Conservation (phyloP, 2,888 invertebrate species). For the Frankliniella fusca region DNA sequence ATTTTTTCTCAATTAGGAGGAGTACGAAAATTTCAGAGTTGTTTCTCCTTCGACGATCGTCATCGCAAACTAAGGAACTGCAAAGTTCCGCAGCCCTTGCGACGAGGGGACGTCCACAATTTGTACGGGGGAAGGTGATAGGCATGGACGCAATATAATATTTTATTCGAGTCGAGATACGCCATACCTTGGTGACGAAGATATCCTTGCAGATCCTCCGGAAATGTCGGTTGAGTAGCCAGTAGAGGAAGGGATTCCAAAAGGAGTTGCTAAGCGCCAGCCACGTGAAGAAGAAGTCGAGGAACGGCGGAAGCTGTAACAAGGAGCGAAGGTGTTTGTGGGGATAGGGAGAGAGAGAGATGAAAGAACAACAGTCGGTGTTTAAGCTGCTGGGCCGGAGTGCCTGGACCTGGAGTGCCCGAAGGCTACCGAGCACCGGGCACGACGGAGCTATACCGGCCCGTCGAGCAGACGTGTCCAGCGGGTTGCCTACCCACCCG, state of each 20-base stretch:
- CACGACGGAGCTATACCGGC: not conserved
- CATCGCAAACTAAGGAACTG: too few relatives aligned
- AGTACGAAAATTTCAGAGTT: too few relatives aligned
- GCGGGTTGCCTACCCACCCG: not conserved
- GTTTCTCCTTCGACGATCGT: too few relatives aligned
- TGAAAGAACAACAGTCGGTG: not conserved
- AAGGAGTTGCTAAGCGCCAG: constrained; percentile 81
- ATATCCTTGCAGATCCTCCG: constrained; percentile 73
- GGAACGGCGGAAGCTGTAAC: constrained; percentile 66
- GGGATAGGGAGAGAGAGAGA: not conserved
- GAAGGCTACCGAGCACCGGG: not conserved
- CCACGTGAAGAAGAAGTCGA: constrained; percentile 84
- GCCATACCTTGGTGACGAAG: constrained; percentile 65
- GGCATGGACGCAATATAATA: too few relatives aligned
- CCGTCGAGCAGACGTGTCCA: not conserved
- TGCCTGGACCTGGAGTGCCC: not conserved
- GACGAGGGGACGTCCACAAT: too few relatives aligned
- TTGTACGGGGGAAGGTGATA: too few relatives aligned
- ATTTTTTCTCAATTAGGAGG: too few relatives aligned
- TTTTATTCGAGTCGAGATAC: not conserved
- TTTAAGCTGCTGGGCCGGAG: not conserved
- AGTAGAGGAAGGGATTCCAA: constrained; percentile 86
- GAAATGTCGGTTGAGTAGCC: constrained; percentile 82
- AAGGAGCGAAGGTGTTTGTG: not conserved
- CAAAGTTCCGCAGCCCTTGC: too few relatives aligned